phyloP scores from a whole-genome alignment of 2,797 vertebrate genomes.

The Pangasius djambal region DNA sequence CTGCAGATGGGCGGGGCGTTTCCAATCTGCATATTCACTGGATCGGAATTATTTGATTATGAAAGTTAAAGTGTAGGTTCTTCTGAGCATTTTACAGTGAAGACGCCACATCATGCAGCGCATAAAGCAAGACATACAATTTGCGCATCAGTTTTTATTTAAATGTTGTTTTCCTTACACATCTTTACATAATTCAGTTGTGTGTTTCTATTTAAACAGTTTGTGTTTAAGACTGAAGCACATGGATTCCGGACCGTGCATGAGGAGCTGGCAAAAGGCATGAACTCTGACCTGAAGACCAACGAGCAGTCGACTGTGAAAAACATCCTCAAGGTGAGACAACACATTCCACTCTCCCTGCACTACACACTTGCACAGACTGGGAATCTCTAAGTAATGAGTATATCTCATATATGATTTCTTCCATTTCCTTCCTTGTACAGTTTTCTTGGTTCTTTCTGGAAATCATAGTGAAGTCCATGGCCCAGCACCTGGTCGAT shows the following conservation, averaged over 20 bases:
- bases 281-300: constrained; percentile 91
- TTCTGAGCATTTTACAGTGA: background rate
- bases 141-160: background rate
- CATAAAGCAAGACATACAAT: background rate
- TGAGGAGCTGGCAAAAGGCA: constrained; percentile 90
- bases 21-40: background rate
- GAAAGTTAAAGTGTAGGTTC: background rate
- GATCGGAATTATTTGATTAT: background rate
- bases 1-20: background rate
- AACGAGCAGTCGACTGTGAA: constrained; percentile 86
- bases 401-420: background rate
- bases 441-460: constrained; percentile 99
- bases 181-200: background rate
- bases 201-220: constrained; percentile 71
- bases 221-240: constrained; percentile 88
- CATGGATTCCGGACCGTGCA: constrained; percentile 90
- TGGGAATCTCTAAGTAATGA: background rate
- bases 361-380: background rate
- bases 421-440: constrained; percentile 27
- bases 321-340: constrained; percentile 87
- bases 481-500: constrained; percentile 91
- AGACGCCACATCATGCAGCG: background rate
- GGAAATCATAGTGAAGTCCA: constrained; percentile 92
- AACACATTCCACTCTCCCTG: background rate
- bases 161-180: background rate